These are phyloP conservation scores for Clistopyga incitator DNA, from an alignment of 2,888 invertebrate species.

Conservation along the genomic window DNA sequence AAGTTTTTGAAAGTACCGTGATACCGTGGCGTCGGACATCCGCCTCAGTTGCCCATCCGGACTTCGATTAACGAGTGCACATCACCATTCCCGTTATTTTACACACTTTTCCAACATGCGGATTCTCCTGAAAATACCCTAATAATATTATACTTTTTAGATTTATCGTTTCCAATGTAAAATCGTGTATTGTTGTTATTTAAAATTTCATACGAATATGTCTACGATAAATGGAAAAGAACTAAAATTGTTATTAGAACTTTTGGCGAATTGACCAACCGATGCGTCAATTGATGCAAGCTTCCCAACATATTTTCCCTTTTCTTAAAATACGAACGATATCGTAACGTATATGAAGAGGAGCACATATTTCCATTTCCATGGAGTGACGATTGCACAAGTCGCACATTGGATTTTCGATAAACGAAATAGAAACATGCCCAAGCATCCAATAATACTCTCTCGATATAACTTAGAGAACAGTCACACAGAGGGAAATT, in stretches of 20 bases:
- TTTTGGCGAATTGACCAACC: not conserved
- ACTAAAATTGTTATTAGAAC: no score
- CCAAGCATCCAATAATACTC: conserved; percentile 7
- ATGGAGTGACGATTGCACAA: conserved; percentile 1
- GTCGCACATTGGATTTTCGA: conserved; percentile 44
- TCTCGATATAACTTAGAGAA: conserved; percentile 34
- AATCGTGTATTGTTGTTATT: no score
- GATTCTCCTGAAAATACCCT: no score
- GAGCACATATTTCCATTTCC: not conserved
- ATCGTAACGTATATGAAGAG: not conserved
- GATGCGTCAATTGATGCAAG: not conserved
- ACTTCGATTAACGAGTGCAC: conserved; percentile 56
- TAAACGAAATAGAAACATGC: conserved; percentile 32
- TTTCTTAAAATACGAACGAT: not conserved
- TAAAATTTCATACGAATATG: no score
- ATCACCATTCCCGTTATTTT: conserved; percentile 48
- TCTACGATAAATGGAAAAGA: no score
- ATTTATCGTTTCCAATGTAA: no score
- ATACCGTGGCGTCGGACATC: conserved; percentile 36
- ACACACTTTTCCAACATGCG: conserved; percentile 38
- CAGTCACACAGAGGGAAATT: conserved; percentile 27
- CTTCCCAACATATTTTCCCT: not conserved
- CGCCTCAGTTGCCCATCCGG: conserved; percentile 42
- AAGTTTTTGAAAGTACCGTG: conserved; percentile 6
- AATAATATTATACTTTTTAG: no score